phyloP scores from a whole-genome alignment of 2,113 vertebrate species.

The Bagarius yarrelli region DNA sequence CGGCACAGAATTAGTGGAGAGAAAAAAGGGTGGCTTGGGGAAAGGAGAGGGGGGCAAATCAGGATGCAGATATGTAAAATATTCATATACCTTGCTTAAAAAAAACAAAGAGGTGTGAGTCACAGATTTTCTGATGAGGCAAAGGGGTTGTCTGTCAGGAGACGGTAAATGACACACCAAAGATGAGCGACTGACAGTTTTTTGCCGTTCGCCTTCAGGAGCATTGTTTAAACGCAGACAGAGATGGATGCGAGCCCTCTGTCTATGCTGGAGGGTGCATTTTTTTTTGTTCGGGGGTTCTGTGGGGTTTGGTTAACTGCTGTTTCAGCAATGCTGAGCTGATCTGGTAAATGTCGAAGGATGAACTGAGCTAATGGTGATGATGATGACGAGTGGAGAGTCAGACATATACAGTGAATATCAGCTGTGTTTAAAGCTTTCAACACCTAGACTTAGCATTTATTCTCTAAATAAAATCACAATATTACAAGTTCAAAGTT shows the following conservation, averaged over 20 bases:
- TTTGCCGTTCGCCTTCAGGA: constrained; percentile 88
- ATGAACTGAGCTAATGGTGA: neutral
- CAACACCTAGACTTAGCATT: neutral
- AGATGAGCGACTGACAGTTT: constrained; percentile 94
- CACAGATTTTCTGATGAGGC: constrained; percentile 33
- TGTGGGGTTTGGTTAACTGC: neutral
- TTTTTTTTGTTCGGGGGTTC: neutral
- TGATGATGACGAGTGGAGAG: neutral
- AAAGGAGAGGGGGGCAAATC: constrained; percentile 31
- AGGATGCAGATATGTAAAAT: constrained; percentile 98
- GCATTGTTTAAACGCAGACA: constrained; percentile 90
- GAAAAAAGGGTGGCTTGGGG: constrained; percentile 76
- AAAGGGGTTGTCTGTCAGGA: constrained; percentile 76
- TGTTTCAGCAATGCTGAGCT: constrained; percentile 5
- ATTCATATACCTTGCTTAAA: constrained; percentile 89
- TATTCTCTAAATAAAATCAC: too few species aligned
- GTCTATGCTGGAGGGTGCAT: constrained; percentile 36
- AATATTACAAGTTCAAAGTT: too few species aligned
- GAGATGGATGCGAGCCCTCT: constrained; percentile 79
- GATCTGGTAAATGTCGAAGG: neutral
- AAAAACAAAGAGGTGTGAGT: constrained; percentile 71
- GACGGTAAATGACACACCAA: constrained; percentile 99
- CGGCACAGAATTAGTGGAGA: constrained; percentile 98
- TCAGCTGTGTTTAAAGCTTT: neutral
- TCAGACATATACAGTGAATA: neutral